Evolutionary conservation across 1,140 invertebrate genomes (phyloP), one percentile per base, ranked within the genome.

Genomic region (Apis florea): DNA sequence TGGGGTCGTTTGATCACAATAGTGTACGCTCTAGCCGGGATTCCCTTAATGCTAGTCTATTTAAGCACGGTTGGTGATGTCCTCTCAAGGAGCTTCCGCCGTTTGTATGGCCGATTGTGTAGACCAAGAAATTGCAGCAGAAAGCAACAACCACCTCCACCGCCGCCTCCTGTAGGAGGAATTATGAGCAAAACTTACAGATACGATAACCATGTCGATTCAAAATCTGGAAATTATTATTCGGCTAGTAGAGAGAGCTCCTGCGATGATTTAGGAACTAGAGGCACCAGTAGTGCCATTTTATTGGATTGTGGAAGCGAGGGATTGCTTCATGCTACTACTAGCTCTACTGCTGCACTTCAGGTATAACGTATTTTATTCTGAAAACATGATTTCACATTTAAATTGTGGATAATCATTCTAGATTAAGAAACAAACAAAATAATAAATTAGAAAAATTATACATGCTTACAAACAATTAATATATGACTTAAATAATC

Each of bases 21-120:
- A 75, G 93, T 97, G 26, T 99, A 98, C 93, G 97, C 98, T 1
- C 94, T 97, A 8, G 94, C 98, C 59, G 98, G 98, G 31, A 98
- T 99, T 83, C 98, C 98, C 9, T 93, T 99, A 68, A 98, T 98
- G 94, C 94, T 99, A 87, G 95, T 99, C 26, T 98, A 98, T 91
- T 94, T 98, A n/a, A 97, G 97, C 31, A 97, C 97, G 10, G 96
- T 97, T 51, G 97, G 97, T 13, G 97, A 97, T 83, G 95, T 96
- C 0, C 93, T 97, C 59, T 95, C 95, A 6, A 94, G 95, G 51
- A 95, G 94, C 86, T 95, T 95, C 79, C 91, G 95, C 2, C 90
- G 92, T 63, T 89, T 95, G 69, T 96, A 95, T 89, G 95, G 93
- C 8, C 93, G 94, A 74, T 76, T 94, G 8, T 95, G 94, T 74